These are phyloP conservation scores for Campylomormyrus tamandua DNA, from an alignment of 2,113 vertebrate genomes.

Conservation along the genomic window DNA sequence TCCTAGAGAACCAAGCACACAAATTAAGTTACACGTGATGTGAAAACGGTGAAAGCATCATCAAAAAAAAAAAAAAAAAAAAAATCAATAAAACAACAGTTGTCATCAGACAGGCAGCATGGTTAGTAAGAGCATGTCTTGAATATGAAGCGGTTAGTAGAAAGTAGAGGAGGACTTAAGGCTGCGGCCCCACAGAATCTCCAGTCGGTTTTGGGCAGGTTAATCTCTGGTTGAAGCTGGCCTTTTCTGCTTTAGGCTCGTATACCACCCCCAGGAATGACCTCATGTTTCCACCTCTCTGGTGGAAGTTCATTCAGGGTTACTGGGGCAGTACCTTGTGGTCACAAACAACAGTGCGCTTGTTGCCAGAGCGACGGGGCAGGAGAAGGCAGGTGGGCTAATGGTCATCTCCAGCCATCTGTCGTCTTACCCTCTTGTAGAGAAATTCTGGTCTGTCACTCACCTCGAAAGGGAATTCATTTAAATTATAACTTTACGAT, in stretches of 20 bases:
- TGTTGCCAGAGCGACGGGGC: background rate
- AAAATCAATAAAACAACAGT: background rate
- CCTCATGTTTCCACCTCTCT: background rate
- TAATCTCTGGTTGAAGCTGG: background rate
- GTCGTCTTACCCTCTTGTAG: background rate
- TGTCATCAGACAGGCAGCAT: background rate
- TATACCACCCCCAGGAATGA: background rate
- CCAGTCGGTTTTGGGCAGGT: slow-evolving; percentile 3
- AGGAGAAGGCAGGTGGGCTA: background rate
- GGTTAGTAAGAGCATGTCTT: background rate
- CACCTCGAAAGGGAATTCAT: background rate
- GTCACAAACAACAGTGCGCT: background rate
- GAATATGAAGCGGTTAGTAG: background rate
- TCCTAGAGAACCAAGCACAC: background rate
- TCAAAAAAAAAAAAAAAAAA: background rate
- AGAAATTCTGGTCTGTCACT: background rate
- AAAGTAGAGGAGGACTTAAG: background rate
- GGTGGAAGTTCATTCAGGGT: background rate
- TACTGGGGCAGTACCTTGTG: background rate
- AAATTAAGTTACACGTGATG: background rate
- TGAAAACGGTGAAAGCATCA: background rate
- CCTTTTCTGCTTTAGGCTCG: background rate
- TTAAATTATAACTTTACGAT: background rate
- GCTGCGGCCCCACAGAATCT: slow-evolving; percentile 15
- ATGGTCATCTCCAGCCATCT: background rate